Conservation (phyloP, 2,888 invertebrate genomes). For the Nymphalis c-album region DNA sequence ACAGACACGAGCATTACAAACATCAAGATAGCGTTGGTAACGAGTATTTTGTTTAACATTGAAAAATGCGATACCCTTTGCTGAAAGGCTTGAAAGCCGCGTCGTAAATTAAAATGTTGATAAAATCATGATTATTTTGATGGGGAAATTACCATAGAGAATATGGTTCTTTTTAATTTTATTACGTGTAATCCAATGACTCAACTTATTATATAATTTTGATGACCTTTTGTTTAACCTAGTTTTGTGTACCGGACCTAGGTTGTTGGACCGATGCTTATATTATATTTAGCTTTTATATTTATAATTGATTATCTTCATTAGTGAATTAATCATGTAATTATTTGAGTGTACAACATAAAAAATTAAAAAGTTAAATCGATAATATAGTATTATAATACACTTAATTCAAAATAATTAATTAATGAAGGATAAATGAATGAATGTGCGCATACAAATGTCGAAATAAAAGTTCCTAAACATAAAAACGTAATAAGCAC, state of each 20-base stretch:
- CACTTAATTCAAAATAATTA: too few species aligned
- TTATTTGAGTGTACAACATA: too few species aligned
- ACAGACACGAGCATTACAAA: background rate
- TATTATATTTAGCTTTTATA: too few species aligned
- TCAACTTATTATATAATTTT: background rate
- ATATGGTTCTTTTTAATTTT: background rate
- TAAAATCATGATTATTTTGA: constrained; percentile 27
- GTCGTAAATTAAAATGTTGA: constrained; percentile 28
- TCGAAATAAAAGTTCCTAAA: too few species aligned
- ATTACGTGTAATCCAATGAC: background rate
- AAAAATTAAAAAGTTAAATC: too few species aligned
- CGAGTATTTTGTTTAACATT: constrained; percentile 27
- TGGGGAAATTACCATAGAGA: constrained; percentile 10
- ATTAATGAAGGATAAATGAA: too few species aligned
- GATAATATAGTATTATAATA: too few species aligned
- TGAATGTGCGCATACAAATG: too few species aligned
- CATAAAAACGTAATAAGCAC: too few species aligned
- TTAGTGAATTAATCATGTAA: too few species aligned
- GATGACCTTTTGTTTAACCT: constrained; percentile 6
- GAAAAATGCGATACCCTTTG: constrained; percentile 32
- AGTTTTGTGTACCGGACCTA: background rate
- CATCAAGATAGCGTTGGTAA: constrained; percentile 27
- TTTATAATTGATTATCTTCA: too few species aligned
- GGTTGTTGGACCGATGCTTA: too few species aligned
- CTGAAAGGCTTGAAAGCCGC: constrained; percentile 22